These are phyloP conservation scores for Synchiropus splendidus DNA, from an alignment of 2,113 vertebrate species.

Conservation along the genomic window DNA sequence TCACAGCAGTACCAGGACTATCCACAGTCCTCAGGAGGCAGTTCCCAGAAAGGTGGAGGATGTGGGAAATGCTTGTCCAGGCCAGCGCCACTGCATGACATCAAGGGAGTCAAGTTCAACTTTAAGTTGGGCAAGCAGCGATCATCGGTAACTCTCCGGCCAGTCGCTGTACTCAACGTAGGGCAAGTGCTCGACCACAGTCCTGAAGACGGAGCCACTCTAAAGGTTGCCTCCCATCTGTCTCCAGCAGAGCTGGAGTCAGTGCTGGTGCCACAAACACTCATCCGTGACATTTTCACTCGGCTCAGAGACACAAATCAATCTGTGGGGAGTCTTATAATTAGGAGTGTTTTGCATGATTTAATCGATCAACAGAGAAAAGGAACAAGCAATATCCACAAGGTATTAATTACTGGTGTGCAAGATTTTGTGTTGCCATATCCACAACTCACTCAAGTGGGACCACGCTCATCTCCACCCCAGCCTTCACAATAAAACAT, in stretches of 20 bases:
- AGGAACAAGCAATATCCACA: conserved; percentile 49
- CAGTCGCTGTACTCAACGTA: too few species aligned
- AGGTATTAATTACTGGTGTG: conserved; percentile 63
- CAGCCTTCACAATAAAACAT: conserved; percentile 56
- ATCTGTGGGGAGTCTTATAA: conserved; percentile 53
- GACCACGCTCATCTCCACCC: conserved; percentile 21
- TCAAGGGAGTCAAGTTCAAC: too few species aligned
- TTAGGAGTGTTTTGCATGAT: conserved; percentile 65
- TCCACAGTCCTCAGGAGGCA: too few species aligned
- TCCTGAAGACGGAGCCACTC: conserved; percentile 17
- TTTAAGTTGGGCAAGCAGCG: too few species aligned
- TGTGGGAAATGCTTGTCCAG: too few species aligned
- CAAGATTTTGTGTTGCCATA: conserved; percentile 36
- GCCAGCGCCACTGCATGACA: too few species aligned
- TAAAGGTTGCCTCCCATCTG: conserved; percentile 38
- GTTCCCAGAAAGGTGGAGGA: too few species aligned
- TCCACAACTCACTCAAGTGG: conserved; percentile 45
- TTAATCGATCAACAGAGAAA: conserved; percentile 57
- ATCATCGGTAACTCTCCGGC: too few species aligned
- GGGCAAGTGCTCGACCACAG: too few species aligned
- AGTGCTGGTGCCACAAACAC: conserved; percentile 38
- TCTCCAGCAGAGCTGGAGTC: conserved; percentile 27
- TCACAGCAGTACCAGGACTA: too few species aligned
- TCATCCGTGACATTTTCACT: conserved; percentile 55
- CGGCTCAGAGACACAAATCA: conserved; percentile 36